A percentile compares a stretch with the other conserved stretches of the same genome.
phyloP scores from a whole-genome alignment of 2,113 vertebrate genomes.

The Etia nguti region DNA sequence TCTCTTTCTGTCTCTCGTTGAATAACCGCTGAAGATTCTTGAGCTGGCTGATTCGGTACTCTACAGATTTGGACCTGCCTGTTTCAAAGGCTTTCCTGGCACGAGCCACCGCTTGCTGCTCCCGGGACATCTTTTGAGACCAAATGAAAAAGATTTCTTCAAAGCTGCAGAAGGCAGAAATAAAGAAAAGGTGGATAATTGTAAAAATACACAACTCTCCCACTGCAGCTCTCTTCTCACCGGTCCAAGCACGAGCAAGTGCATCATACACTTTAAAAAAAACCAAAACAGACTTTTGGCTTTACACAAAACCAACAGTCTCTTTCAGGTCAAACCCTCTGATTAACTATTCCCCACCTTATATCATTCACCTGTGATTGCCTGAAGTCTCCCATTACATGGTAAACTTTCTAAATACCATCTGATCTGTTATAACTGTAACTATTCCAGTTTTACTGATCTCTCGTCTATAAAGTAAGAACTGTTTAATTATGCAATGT shows the following conservation, averaged over 20 bases:
- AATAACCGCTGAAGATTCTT: conserved; percentile 78
- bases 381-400: background rate
- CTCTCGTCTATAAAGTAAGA: background rate
- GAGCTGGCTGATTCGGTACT: conserved; percentile 81
- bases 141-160: background rate
- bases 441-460: background rate
- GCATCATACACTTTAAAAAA: background rate
- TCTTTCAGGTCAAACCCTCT: background rate
- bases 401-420: background rate
- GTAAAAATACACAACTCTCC: background rate
- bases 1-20: conserved; percentile 71
- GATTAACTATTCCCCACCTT: background rate
- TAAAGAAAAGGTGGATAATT: background rate
- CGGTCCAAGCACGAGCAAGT: background rate
- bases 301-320: background rate
- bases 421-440: background rate
- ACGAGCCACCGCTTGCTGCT: conserved; percentile 67
- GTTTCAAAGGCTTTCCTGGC: conserved; percentile 79
- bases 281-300: background rate
- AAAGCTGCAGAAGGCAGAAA: background rate
- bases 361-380: background rate
- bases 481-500: background rate
- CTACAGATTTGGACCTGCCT: conserved; percentile 73
- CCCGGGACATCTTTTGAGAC: conserved; percentile 66
- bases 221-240: background rate